Base-by-base conservation (phyloP, 2,888 invertebrate species). In the Monopis laevigella region DNA sequence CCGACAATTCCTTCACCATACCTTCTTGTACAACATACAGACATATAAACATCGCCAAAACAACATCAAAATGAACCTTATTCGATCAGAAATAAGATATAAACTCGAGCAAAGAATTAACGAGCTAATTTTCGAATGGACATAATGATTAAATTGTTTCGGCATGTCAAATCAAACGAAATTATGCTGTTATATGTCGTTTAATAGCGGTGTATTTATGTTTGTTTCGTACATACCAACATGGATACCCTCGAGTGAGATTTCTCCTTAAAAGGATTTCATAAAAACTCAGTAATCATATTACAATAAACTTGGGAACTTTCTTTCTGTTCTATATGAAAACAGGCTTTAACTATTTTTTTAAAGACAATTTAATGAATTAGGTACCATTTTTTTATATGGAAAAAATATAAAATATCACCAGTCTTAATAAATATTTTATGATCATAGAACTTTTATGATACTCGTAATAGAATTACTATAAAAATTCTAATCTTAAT, bases 111-210 rank as follows among this genome's bases (percentile, higher is more conserved):
- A 49, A 8, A 30, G 19, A 14, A 7, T 8, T 26, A 35, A 26
- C 24, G 14, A 44, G 50, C 61, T 65, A 70, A 73, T 73, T 78
- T 74, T 65, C 66, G 56, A 47, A 58, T 62, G 45, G 66, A 71
- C 65, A 68, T 80, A 78, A 77, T 80, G 72, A 75, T 80, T 73
- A 77, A 78, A 78, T 78, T 75, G 75, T 75, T 78, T 75, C 75
- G 80, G 80, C 69, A 74, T 80, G 73, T 78, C 72, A 73, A 75
- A 78, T 77, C 75, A 78, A 74, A 80, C 70, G 66, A 77, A 78
- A 80, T 78, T 74, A 80, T 80, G 72, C 75, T 75, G 77, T 80
- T 77, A 78, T 74, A 77, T 74, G 72, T 77, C 73, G 72, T 75
- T 77, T 72, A 74, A 77, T 71, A 67, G 71, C 62, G 56, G 66